Base-by-base conservation (phyloP, 1,140 invertebrate species). In the Drosophila guanche region DNA sequence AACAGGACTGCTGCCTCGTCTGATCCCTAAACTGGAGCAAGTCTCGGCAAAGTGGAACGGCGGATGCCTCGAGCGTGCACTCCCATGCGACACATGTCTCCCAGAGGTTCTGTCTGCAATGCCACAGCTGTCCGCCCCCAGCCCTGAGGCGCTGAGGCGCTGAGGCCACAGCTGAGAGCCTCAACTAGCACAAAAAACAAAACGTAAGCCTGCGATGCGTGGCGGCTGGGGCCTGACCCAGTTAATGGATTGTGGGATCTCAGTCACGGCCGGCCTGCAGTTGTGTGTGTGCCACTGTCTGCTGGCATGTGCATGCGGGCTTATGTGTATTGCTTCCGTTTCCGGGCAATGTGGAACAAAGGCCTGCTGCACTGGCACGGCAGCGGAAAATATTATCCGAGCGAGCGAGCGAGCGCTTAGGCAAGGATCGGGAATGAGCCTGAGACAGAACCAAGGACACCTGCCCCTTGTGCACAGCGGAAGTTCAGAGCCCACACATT, bases 361-460 rank as follows among this genome's bases (percentile, higher is more conserved):
- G 67, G 61, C 50, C 40, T 16, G 47, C 43, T 42, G 54, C 55
- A 55, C 25, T 45, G 20, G 23, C 63, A 62, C 16, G 57, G 60
- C 70, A 73, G 74, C 79, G 79, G 79, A 85, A 84, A 84, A 76
- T 85, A 84, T 84, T 84, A 85, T 67, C 71, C 59, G 59, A 43
- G 61, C 57, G 43, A 6, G 65, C 59, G 59, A 43, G 61, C 57
- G 43, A 6, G 65, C 51, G 16, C 54, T 62, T 67, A 43, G 8
- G 51, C 33, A 16, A 63, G 61, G 47, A 33, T 59, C 54, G 7
- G 20, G 45, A 33, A 7, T 1, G 12, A 23, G 25, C 16, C 68
- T 66, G 65, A 72, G 78, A 45, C 55, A 33, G 60, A 61, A 43
- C 54, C 71, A 58, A 41, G 78, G 58, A 59, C 68, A 81, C 45